phyloP scores from a whole-genome alignment of 2,888 invertebrate species.

The Nemotelus nigrinus region DNA sequence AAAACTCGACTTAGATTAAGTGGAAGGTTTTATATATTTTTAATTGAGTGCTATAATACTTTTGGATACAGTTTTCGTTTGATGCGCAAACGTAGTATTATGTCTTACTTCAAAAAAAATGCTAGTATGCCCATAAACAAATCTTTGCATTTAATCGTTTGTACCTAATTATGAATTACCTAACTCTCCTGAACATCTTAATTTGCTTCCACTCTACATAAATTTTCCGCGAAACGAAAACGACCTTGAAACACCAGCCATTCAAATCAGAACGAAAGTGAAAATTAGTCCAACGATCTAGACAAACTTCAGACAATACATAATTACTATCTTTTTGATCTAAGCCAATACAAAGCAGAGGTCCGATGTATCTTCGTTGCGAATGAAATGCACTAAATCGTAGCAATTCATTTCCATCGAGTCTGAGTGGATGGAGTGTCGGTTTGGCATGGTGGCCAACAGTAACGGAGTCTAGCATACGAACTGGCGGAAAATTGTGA shows the following conservation, averaged over 20 bases:
- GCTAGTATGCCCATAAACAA: no score
- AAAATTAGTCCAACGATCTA: not conserved
- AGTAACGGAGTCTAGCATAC: not conserved
- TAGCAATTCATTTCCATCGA: slow-evolving; percentile 11
- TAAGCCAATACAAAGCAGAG: not conserved
- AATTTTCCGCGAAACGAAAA: not conserved
- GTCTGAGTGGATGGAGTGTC: not conserved
- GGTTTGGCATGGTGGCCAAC: not conserved
- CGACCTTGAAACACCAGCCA: not conserved
- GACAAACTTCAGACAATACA: not conserved
- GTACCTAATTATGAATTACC: no score
- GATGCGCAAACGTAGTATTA: no score
- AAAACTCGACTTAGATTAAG: no score
- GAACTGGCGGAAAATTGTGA: not conserved
- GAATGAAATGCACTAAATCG: slow-evolving; percentile 17
- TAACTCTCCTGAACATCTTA: no score
- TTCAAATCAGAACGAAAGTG: not conserved
- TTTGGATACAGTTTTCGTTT: no score
- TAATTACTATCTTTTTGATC: not conserved
- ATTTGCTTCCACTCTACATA: no score
- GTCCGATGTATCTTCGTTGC: not conserved
- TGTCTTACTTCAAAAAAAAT: no score
- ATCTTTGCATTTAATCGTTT: no score
- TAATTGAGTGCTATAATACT: no score
- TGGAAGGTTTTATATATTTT: no score